Base-by-base conservation (phyloP, 2,113 vertebrate species). In the Pteropus alecto region DNA sequence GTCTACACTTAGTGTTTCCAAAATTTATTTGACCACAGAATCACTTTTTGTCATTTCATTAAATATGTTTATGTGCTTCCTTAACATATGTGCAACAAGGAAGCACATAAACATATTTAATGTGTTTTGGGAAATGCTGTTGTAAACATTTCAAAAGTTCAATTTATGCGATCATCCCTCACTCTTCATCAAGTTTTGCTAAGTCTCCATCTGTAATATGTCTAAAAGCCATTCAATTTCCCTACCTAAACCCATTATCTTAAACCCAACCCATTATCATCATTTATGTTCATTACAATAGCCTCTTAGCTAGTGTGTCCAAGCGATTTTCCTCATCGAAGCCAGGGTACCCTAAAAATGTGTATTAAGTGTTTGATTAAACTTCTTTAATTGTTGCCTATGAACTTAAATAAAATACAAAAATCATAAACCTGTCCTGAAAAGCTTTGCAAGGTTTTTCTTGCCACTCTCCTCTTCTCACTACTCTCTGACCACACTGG, bases 11-110 rank as follows among this genome's bases (percentile, higher is more conserved):
- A 28, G 4, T 87, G 13, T 46, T 90, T 87, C 58, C 46, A 88
- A 73, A 74, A 61, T 97, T 79, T 60, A 58, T 88, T 67, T 95
- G n/a, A 76, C 58, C 46, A 78, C 14, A 90, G 22, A 95, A 77
- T 48, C 6, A 41, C 30, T 56, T 61, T 84, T 26, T 90, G 15
- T 87, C 26, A 87, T 79, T 96, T 96, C 48, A 74, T n/a, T n/a
- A n/a, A n/a, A n/a, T n/a, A n/a, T n/a, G n/a, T n/a, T n/a, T n/a
- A n/a, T n/a, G n/a, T n/a, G n/a, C n/a, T n/a, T n/a, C n/a, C n/a
- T n/a, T n/a, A n/a, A n/a, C n/a, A n/a, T 26, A 63, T 13, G 10
- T 61, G 8, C 61, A 78, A 51, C 28, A 65, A 74, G 22, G 38
- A 68, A 21, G 68, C 11, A 61, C 51, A 71, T 38, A 81, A 87